These are phyloP conservation scores for Poecilia velifera DNA, from an alignment of 2,797 vertebrate genomes.

Conservation along the genomic window DNA sequence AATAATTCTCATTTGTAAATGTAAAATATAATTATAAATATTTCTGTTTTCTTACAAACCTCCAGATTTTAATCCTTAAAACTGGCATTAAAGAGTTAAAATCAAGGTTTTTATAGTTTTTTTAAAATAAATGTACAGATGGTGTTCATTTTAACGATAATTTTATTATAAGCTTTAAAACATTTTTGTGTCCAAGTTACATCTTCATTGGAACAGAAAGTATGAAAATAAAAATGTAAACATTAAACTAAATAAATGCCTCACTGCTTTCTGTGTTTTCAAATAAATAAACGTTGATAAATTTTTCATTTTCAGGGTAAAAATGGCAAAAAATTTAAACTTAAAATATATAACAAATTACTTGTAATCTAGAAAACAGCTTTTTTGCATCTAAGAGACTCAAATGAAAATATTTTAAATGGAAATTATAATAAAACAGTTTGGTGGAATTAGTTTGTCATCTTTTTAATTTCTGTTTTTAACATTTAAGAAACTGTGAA, in stretches of 20 bases:
- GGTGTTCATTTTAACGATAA: background rate
- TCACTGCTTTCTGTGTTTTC: background rate
- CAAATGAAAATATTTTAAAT: background rate
- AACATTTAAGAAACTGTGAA: background rate
- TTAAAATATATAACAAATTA: background rate
- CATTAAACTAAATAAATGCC: no score
- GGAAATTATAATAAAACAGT: background rate
- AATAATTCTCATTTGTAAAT: background rate
- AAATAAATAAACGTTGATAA: background rate
- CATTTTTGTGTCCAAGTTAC: background rate
- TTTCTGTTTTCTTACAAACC: background rate
- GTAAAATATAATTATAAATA: background rate
- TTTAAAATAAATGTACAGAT: background rate
- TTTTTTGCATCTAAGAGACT: no score
- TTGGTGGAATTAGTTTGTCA: background rate
- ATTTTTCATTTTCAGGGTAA: no score
- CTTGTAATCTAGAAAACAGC: background rate
- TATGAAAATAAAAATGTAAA: background rate
- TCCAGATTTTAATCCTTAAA: background rate
- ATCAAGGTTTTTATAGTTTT: background rate
- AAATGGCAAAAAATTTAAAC: no score
- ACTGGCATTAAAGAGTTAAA: background rate
- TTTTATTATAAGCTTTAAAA: no score
- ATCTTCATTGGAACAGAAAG: no score
- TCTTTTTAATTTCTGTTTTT: background rate